phyloP scores from a whole-genome alignment of 2,113 vertebrate species.

The Zeus faber region DNA sequence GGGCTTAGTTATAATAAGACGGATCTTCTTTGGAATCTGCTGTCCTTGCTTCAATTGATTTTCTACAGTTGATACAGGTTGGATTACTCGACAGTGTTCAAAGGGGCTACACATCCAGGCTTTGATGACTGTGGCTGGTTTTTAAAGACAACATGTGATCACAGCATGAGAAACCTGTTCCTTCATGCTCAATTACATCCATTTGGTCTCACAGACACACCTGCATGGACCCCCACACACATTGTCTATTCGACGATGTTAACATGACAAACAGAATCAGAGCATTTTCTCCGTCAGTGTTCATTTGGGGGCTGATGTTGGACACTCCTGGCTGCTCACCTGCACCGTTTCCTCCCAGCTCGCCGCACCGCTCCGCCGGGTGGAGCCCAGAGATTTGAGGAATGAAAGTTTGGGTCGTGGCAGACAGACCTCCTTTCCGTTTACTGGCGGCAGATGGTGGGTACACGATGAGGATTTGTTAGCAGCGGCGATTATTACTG shows the following conservation, averaged over 20 bases:
- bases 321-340: slow-evolving; percentile 11
- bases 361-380: slow-evolving; percentile 27
- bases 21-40: too few relatives aligned
- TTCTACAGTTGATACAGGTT: too few relatives aligned
- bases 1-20: too few relatives aligned
- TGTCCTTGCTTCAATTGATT: too few relatives aligned
- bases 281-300: slow-evolving; percentile 19
- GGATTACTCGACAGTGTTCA: too few relatives aligned
- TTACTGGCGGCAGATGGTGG: slow-evolving; percentile 65
- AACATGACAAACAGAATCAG: slow-evolving; percentile 1
- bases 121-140: too few relatives aligned
- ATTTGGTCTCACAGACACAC: not conserved
- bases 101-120: too few relatives aligned
- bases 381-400: slow-evolving; percentile 59
- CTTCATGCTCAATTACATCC: too few relatives aligned
- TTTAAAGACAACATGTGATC: too few relatives aligned
- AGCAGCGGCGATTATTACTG: slow-evolving; percentile 31
- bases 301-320: slow-evolving; percentile 37
- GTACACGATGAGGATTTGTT: slow-evolving; percentile 50
- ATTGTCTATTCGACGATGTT: not conserved
- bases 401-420: slow-evolving; percentile 46
- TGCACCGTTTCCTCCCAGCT: slow-evolving; percentile 13
- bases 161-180: too few relatives aligned
- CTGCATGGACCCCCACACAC: not conserved
- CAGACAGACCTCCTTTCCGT: slow-evolving; percentile 39